Percentiles rank a stretch among this genome's conserved stretches.
Evolutionary conservation across 2,888 invertebrate species (phyloP).

Genomic region (Furcula furcula): DNA sequence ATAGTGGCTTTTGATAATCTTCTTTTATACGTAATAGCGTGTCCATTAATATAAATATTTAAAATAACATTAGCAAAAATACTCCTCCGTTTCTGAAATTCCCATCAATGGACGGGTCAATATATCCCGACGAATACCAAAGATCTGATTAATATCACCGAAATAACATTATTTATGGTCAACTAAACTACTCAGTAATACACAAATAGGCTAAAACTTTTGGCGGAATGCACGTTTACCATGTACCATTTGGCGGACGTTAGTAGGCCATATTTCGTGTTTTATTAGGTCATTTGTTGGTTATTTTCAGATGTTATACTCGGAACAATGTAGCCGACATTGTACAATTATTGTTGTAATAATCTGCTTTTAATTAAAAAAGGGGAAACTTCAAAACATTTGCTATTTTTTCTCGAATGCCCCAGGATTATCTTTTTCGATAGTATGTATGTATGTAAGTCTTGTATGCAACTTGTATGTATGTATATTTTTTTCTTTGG

Average conservation of each 20-base stretch:
- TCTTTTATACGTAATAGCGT: no score
- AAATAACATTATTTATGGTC: background rate
- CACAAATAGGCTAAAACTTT: background rate
- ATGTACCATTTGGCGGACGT: conserved; percentile 1
- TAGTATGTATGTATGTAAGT: no score
- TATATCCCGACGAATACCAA: background rate
- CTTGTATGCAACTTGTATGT: no score
- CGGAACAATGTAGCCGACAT: background rate
- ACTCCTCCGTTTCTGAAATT: no score
- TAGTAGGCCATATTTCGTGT: background rate
- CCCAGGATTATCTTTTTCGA: no score
- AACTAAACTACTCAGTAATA: no score
- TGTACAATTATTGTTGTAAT: background rate
- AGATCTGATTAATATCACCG: background rate
- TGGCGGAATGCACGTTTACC: background rate
- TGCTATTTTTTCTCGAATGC: background rate
- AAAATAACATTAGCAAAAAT: no score
- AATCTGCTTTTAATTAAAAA: background rate
- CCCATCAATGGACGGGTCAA: no score
- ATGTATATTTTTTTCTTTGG: no score
- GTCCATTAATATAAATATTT: no score
- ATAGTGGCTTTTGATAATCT: no score
- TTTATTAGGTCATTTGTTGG: background rate
- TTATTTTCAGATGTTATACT: background rate
- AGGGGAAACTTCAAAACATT: background rate